These are phyloP conservation scores for Haliclona indistincta DNA, from an alignment of 37 sponge, comb jelly and placozoan species.

Conservation along the genomic window DNA sequence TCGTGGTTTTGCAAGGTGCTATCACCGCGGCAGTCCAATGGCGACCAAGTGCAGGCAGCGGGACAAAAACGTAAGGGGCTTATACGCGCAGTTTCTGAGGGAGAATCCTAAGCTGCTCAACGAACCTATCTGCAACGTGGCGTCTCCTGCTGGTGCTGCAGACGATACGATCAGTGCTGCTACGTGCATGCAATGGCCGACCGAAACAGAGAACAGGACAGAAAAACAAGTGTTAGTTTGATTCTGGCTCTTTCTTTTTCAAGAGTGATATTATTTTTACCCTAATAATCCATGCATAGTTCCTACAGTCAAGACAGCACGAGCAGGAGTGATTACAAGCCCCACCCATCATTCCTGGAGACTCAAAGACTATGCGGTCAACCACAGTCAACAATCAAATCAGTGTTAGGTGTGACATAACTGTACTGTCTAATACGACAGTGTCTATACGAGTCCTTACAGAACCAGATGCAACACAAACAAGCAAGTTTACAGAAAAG, in stretches of 20 bases:
- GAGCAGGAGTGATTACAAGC: too few relatives aligned
- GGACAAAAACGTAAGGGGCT: constrained; percentile 34
- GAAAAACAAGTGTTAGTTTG: too few relatives aligned
- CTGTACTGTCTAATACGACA: too few relatives aligned
- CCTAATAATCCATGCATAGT: too few relatives aligned
- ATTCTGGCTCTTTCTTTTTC: not conserved
- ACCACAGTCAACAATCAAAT: too few relatives aligned
- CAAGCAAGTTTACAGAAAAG: constrained; percentile 12
- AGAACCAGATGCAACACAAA: not conserved
- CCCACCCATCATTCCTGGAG: too few relatives aligned
- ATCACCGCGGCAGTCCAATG: not conserved
- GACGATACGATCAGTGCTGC: not conserved
- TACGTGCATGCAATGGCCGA: constrained; percentile 41
- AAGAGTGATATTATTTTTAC: not conserved
- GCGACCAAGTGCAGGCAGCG: not conserved
- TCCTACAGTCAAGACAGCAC: too few relatives aligned
- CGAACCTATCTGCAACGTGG: constrained; percentile 65
- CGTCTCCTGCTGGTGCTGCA: constrained; percentile 3
- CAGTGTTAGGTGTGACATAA: too few relatives aligned
- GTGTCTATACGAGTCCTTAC: not conserved
- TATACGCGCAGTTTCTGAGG: constrained; percentile 60
- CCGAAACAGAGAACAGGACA: not conserved
- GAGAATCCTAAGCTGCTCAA: constrained; percentile 72
- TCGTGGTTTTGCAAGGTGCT: not conserved
- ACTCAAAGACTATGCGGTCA: too few relatives aligned